These are phyloP conservation scores for Perdita meconis DNA, from an alignment of 2,888 invertebrate genomes.

Conservation along the genomic window DNA sequence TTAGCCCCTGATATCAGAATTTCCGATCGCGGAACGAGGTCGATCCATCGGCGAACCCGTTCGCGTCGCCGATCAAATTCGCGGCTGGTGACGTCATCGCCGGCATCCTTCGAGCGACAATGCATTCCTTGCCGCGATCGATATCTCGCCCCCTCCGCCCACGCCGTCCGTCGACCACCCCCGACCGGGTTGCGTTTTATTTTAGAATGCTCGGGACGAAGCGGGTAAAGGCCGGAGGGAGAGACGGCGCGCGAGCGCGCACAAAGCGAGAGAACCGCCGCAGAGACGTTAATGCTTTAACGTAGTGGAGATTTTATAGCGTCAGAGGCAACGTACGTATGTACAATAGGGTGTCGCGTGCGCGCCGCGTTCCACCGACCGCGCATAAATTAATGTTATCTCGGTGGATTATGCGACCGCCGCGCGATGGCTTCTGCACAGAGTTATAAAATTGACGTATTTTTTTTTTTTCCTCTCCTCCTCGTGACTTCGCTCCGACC, in stretches of 20 bases:
- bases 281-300: slow-evolving; percentile 49
- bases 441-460: slow-evolving; percentile 62
- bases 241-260: not conserved
- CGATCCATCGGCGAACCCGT: slow-evolving; percentile 7
- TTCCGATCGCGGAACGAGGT: slow-evolving; percentile 29
- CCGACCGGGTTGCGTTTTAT: slow-evolving; percentile 39
- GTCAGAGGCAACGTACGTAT: slow-evolving; percentile 31
- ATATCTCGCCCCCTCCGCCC: slow-evolving; percentile 5
- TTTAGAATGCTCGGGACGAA: slow-evolving; percentile 40
- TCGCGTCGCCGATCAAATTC: slow-evolving; percentile 23
- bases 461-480: slow-evolving; percentile 40
- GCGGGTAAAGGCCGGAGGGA: slow-evolving; percentile 5
- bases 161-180: not conserved
- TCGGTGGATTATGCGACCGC: slow-evolving; percentile 45
- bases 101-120: slow-evolving; percentile 32
- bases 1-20: not conserved
- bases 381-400: slow-evolving; percentile 70
- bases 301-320: slow-evolving; percentile 53
- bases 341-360: slow-evolving; percentile 68
- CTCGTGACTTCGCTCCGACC: not conserved
- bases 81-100: slow-evolving; percentile 20
- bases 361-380: slow-evolving; percentile 43
- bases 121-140: slow-evolving; percentile 49
- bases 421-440: slow-evolving; percentile 47
- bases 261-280: slow-evolving; percentile 3